Evolutionary conservation across 2,888 invertebrate species (phyloP), one percentile per base, ranked within the genome.

Genomic region (Nyleta sp.): DNA sequence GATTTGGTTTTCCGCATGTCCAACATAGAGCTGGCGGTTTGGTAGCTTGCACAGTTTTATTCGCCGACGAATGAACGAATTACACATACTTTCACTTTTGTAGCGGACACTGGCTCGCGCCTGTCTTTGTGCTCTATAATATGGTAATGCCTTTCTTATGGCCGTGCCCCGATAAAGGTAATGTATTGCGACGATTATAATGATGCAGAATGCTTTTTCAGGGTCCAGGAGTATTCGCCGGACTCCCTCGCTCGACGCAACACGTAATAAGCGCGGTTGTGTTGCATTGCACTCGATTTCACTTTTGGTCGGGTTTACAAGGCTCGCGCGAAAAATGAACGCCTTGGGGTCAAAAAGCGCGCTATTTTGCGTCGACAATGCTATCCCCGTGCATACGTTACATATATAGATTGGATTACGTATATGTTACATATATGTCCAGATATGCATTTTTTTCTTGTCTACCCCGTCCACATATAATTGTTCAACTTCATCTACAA

Each of bases 51-150:
- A n/a, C 24, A 7, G 24, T 24, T 75, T 79, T 72, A 81, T 77
- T 75, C 75, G 40, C 46, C 68, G 67, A 18, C 77, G 75, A 75
- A 78, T 74, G 75, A 75, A 78, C 83, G 82, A 83, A 80, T 82
- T 80, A 62, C 72, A 50, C 46, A 75, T 81, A 86, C 86, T 86
- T 86, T 86, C 86, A 86, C 85, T 86, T 86, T 86, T 80, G 83
- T 81, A 78, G 40, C 72, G 76, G 76, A 64, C 76, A 73, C 68
- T 70, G 59, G 72, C 64, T 60, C 65, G 74, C 64, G 75, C 28
- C 52, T 72, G 75, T 72, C 75, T 75, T 79, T 71, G 74, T 75
- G 68, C 64, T 72, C 67, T 70, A 60, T 44, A 74, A 67, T 67
- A 71, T 67, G 65, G 72, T 62, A 72, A 75, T 75, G 48, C 75